Base-by-base conservation (phyloP, 2,113 vertebrate genomes). In the Myotis davidii region DNA sequence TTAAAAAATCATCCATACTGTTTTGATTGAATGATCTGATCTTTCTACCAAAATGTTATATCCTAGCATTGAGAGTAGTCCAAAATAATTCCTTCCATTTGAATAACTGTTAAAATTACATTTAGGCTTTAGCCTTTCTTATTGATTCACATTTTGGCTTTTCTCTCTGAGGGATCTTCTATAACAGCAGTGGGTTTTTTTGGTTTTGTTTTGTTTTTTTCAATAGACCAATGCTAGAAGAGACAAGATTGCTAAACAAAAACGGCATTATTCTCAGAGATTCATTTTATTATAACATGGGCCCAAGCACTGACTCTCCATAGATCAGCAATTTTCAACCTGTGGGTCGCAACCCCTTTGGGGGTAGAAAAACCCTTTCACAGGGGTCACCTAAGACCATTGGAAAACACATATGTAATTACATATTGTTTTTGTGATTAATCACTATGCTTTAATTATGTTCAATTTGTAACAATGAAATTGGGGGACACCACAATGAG, bases 71-170 rank as follows among this genome's bases (percentile, higher is more conserved):
- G 34, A 88, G 45, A 85, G 13, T 67, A 93, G 25, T 29, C 85
- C 52, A 81, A 95, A 84, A 93, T 27, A 88, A 85, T 72, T 76
- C 2, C 18, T 82, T 82, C 21, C 18, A 85, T 82, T 93, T 89
- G 59, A 85, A 45, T 81, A 93, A 54, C 0, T 85, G 52, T 56
- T 88, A 59, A 96, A 67, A 61, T 32, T 83, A 48, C 21, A 84
- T 91, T 88, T 91, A 85, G 23, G 6, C 13, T 65, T 89, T 29
- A 65, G 27, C 1, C 11, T 65, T 86, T 89, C 18, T 88, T 88
- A 67, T 5, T 83, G 7, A 88, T 70, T 84, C 13, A 32, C 69
- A 70, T 91, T 88, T 79, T 25, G 84, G 23, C 10, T 77, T 65
- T 73, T 29, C 2, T 85, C 12, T 76, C 64, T 52, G 45, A 77